Base-by-base conservation (phyloP, 2,888 invertebrate genomes). In the Polyommatus icarus region DNA sequence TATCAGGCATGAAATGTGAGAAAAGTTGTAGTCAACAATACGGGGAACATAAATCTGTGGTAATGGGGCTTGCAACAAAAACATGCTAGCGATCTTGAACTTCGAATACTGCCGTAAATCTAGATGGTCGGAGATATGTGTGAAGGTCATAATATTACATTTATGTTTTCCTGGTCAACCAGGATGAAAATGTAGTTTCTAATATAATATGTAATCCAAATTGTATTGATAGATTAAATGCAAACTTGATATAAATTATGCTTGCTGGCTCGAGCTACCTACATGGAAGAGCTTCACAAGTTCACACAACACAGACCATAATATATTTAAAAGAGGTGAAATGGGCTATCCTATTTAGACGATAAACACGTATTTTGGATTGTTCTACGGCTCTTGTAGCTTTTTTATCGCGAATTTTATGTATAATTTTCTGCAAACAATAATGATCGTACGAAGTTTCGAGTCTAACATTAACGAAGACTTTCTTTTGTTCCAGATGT, bases 401-500 rank as follows among this genome's bases (percentile, higher is more conserved):
- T n/a, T n/a, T 18, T 50, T 54, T 15, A 18, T 54, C 18, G 18
- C 5, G 18, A 54, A 18, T 54, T 54, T 54, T 46, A 46, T 12
- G 12, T 46, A 46, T 12, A 10, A 46, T 46, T 46, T 46, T 46
- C 46, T 46, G 18, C 3, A 54, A 18, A 54, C 54, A 54, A 54
- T 54, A 54, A 54, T 54, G 54, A 18, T 54, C 18, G 18, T 71
- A 20, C 12, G 20, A 46, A 20, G 24, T 46, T 20, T 72, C 1
- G 8, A 46, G 8, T 24, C 73, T 5, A 15, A 61, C 76, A 75
- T 78, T 67, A 79, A 79, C 72, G 10, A 18, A 61, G 8, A 40
- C 18, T 82, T 81, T 85, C 79, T 76, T 83, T 90, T 90, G 91
- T 93, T 93, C 80, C 93, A 93, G 93, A 89, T 91, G 89, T 89